Percentiles rank a stretch among this genome's conserved stretches.
These are phyloP conservation scores for Drosophila persimilis DNA, from an alignment of 1,140 invertebrate species.

Conservation along the genomic window DNA sequence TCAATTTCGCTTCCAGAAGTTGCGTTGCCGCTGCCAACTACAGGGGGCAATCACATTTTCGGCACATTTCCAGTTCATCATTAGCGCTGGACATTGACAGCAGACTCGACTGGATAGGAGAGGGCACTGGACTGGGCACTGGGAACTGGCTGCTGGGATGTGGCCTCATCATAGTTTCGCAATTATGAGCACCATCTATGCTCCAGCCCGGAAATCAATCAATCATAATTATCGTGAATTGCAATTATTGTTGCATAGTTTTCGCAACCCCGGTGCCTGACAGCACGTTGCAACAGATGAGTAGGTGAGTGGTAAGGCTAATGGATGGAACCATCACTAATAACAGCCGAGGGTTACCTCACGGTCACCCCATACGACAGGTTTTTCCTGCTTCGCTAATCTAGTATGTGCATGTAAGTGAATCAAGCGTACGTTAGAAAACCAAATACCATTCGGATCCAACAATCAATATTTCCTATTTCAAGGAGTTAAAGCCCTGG, in stretches of 20 bases:
- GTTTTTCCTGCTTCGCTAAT: too few species aligned
- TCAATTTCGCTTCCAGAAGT: conserved; percentile 50
- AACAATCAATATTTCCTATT: too few species aligned
- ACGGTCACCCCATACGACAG: not conserved
- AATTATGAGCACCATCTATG: conserved; percentile 42
- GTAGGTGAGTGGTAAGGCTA: conserved; percentile 28
- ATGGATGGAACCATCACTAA: conserved; percentile 29
- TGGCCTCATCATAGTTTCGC: conserved; percentile 62
- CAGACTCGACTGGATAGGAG: not conserved
- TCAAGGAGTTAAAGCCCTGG: too few species aligned
- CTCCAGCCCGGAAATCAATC: conserved; percentile 51
- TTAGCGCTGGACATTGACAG: conserved; percentile 75
- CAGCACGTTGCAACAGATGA: conserved; percentile 57
- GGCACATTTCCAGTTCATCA: conserved; percentile 75
- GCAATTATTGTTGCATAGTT: conserved; percentile 79
- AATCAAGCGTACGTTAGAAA: too few species aligned
- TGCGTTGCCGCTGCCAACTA: conserved; percentile 58
- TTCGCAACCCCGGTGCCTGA: conserved; percentile 1
- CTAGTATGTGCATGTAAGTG: not conserved
- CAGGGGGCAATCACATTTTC: conserved; percentile 49
- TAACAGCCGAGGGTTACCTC: not conserved
- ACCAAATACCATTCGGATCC: too few species aligned
- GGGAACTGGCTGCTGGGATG: not conserved
- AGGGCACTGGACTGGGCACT: too few species aligned
- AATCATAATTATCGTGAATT: conserved; percentile 80